Percentiles rank a stretch among this genome's conserved stretches.
These are phyloP conservation scores for Oreochromis niloticus DNA, from an alignment of 2,113 vertebrate genomes.

Conservation along the genomic window DNA sequence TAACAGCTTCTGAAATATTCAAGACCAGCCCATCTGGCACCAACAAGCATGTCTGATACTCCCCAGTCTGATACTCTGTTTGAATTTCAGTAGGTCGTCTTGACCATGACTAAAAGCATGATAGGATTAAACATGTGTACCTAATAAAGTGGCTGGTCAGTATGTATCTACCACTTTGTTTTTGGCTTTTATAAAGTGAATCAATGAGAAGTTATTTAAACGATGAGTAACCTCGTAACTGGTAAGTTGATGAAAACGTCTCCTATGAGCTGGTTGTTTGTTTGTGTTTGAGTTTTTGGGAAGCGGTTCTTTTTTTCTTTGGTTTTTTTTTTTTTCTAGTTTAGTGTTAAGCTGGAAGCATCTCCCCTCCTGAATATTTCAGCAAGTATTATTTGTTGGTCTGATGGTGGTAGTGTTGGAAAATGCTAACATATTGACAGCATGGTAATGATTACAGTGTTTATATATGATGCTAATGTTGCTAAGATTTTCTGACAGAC, in stretches of 20 bases:
- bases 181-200: no score
- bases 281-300: not conserved
- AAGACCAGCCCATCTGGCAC: not conserved
- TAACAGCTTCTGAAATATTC: not conserved
- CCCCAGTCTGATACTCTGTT: not conserved
- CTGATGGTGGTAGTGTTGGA: not conserved
- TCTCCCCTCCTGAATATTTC: not conserved
- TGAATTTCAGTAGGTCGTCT: not conserved
- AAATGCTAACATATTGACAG: not conserved
- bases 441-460: not conserved
- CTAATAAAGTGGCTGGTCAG: not conserved
- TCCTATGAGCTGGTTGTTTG: not conserved
- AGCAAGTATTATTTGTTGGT: not conserved
- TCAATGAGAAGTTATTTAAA: not conserved
- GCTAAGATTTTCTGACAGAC: not conserved
- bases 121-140: not conserved
- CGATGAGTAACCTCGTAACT: fast-evolving
- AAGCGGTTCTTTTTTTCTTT: not conserved
- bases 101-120: not conserved
- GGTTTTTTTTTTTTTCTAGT: not conserved
- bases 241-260: fast-evolving
- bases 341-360: not conserved
- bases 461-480: not conserved
- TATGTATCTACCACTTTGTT: not conserved
- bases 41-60: not conserved